phyloP scores from a whole-genome alignment of 2,888 invertebrate species.

The Polyploca ridens region DNA sequence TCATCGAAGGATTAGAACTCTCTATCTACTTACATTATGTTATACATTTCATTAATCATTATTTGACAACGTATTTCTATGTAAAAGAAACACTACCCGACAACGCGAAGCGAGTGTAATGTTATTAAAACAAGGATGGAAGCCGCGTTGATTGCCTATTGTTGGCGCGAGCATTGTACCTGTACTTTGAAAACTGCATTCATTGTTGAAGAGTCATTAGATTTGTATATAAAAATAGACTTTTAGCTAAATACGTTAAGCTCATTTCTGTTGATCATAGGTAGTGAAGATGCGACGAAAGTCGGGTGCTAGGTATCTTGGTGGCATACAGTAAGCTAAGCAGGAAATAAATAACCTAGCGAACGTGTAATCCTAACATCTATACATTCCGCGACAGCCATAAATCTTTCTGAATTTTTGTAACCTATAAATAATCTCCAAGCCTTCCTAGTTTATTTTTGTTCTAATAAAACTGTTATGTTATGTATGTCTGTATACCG shows the following conservation, averaged over 20 bases:
- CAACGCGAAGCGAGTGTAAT: background rate
- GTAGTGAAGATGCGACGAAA: no score
- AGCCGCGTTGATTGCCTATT: slow-evolving; percentile 4
- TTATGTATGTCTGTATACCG: background rate
- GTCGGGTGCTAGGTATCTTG: no score
- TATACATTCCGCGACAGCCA: background rate
- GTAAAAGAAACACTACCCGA: background rate
- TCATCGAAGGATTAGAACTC: no score
- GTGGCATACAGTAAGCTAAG: no score
- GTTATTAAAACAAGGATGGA: slow-evolving; percentile 6
- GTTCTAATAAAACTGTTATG: background rate
- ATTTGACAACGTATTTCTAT: background rate
- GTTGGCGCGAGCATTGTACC: background rate
- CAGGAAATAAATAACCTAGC: background rate
- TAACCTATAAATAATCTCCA: no score
- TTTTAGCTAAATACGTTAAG: no score
- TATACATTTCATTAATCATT: no score
- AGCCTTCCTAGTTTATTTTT: background rate
- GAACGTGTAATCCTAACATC: background rate
- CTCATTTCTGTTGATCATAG: no score
- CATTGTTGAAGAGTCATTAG: no score
- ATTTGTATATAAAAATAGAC: no score
- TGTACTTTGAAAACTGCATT: background rate
- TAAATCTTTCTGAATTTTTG: slow-evolving; percentile 2
- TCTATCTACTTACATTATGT: no score